Percentiles rank a stretch among this genome's conserved stretches.
Evolutionary conservation across 1,140 invertebrate species (phyloP).

Genomic region (Drosophila persimilis): DNA sequence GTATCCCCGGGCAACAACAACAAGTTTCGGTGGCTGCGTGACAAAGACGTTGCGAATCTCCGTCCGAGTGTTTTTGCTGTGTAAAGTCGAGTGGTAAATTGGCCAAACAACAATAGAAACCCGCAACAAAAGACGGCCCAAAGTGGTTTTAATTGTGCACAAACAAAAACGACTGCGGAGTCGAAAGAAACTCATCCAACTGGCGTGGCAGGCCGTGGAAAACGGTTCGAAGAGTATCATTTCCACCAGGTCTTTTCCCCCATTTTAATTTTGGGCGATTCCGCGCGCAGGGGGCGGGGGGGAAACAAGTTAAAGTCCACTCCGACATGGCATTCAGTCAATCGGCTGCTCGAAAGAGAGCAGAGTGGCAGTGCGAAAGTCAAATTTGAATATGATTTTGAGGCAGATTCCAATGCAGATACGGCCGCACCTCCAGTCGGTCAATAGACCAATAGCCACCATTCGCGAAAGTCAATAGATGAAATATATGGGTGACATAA

Average conservation of each 20-base stretch:
- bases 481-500: constrained; percentile 37
- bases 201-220: constrained; percentile 22
- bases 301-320: constrained; percentile 42
- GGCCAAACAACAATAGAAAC: constrained; percentile 59
- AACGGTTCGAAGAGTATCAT: constrained; percentile 28
- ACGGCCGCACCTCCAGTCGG: constrained; percentile 19
- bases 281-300: neutral
- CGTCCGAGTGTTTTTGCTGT: constrained; percentile 6
- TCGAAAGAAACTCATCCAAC: constrained; percentile 21
- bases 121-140: constrained; percentile 25
- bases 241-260: neutral
- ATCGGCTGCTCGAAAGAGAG: constrained; percentile 34
- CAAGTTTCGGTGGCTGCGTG: constrained; percentile 41
- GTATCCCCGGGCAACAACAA: constrained; percentile 32
- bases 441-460: constrained; percentile 8
- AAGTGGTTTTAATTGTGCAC: constrained; percentile 59
- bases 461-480: constrained; percentile 19
- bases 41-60: constrained; percentile 45
- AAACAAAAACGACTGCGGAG: constrained; percentile 2
- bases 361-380: constrained; percentile 31
- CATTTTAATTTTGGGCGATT: constrained; percentile 35
- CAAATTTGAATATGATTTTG: constrained; percentile 35
- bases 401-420: neutral
- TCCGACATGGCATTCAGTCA: constrained; percentile 26
- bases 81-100: constrained; percentile 35